phyloP scores from a whole-genome alignment of 2,113 vertebrate genomes.

The Geococcyx californianus region DNA sequence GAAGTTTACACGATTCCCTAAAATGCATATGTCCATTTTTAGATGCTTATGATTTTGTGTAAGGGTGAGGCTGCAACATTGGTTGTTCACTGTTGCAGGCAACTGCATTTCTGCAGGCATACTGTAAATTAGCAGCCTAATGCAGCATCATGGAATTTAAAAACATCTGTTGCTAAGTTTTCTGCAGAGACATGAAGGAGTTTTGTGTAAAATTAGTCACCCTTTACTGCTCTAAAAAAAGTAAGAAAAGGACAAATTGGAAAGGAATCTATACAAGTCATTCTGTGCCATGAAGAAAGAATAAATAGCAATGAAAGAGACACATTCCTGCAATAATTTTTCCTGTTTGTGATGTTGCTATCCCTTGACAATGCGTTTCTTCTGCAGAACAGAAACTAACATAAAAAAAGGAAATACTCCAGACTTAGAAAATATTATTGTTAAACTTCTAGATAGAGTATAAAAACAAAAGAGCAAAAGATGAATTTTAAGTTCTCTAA shows the following conservation, averaged over 20 bases:
- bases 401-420: neutral
- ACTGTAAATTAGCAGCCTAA: neutral
- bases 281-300: accelerated
- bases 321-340: neutral
- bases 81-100: neutral
- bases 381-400: neutral
- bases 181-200: neutral
- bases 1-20: neutral
- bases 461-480: neutral
- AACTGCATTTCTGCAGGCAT: neutral
- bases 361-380: neutral
- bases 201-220: neutral
- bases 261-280: neutral
- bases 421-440: neutral
- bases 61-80: neutral
- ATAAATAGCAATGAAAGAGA: neutral
- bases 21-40: accelerated
- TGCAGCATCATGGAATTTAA: neutral
- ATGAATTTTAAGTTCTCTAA: neutral
- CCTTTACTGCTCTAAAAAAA: neutral
- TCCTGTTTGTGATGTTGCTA: neutral
- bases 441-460: neutral
- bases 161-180: neutral
- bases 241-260: neutral
- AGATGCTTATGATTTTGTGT: accelerated